Evolutionary conservation across 2,888 invertebrate genomes (phyloP), one percentile per base, ranked within the genome.

Genomic region (Caenorhabditis uteleia): DNA sequence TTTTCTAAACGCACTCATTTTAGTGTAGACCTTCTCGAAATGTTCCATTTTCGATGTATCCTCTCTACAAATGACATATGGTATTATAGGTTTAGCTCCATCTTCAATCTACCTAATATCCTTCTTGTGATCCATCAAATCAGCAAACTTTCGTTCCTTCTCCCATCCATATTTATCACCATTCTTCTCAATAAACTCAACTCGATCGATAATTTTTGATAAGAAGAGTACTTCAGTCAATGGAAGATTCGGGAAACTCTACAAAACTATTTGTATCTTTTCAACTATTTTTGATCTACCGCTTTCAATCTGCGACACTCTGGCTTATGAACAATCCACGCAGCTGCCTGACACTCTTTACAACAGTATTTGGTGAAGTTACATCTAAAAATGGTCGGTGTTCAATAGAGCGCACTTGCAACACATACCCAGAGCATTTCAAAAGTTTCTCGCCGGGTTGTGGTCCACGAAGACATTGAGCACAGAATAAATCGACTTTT

Each of bases 151-250:
- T 33, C 82, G 58, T 40, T 77, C 76, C 18, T 48, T 61, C 50
- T 82, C 75, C 75, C 80, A 75, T 18, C 68, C 70, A 42, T 56
- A 61, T 40, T 74, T 74, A 51, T 82, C 82, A 10, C 79, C 80
- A 33, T 75, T 67, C 43, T 77, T 70, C 27, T 75, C 58, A 12
- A 82, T 45, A 45, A 74, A 79, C n/a, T 70, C 48, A 3, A 79
- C 67, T 3, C 77, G 68, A 47, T 82, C 80, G 38, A 78, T 59
- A 23, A 77, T 57, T 44, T 80, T 78, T 7, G 78, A 79, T 20
- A 81, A 58, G 49, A 82, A 82, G 4, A 82, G 53, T 1, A 81
- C 80, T 47, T 82, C 82, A 6, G 79, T 79, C 43, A 82, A 53
- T 27, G 82, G 82, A 7, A 82, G 73, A 47, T 82, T 79, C 6